Conservation (phyloP, 2,888 invertebrate genomes). For the Nyleta sp. region DNA sequence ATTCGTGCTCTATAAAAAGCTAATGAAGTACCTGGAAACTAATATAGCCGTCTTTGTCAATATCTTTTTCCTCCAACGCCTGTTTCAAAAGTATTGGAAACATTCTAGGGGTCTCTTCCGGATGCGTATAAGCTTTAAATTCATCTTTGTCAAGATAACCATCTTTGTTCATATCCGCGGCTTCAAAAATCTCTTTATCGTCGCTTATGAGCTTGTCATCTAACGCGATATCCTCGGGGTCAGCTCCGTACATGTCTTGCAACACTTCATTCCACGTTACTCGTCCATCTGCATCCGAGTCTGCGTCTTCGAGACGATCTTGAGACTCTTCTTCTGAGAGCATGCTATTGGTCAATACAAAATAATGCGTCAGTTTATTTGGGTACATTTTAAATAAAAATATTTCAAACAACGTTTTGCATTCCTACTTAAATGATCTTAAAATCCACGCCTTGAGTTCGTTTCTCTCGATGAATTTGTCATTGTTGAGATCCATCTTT, state of each 20-base stretch:
- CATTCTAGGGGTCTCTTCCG: slow-evolving; percentile 97
- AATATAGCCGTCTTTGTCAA: slow-evolving; percentile 91
- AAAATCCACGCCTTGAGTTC: slow-evolving; percentile 97
- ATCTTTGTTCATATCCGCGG: slow-evolving; percentile 93
- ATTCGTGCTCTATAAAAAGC: not conserved
- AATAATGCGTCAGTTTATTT: no score
- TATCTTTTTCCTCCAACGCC: slow-evolving; percentile 93
- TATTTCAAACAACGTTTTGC: not conserved
- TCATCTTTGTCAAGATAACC: slow-evolving; percentile 89
- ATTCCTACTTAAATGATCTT: slow-evolving; percentile 90
- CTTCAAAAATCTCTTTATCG: slow-evolving; percentile 93
- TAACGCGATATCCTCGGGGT: slow-evolving; percentile 84
- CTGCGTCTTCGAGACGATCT: slow-evolving; percentile 93
- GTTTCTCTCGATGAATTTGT: slow-evolving; percentile 89
- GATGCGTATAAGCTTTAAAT: slow-evolving; percentile 95
- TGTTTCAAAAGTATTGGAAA: slow-evolving; percentile 90
- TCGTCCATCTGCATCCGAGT: slow-evolving; percentile 90
- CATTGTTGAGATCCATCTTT: slow-evolving; percentile 94
- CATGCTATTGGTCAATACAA: slow-evolving; percentile 86
- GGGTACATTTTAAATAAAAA: no score
- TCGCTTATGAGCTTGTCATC: slow-evolving; percentile 87
- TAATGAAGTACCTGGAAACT: slow-evolving; percentile 85
- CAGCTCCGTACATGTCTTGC: slow-evolving; percentile 93
- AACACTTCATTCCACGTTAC: slow-evolving; percentile 92
- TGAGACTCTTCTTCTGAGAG: slow-evolving; percentile 93